phyloP scores from a whole-genome alignment of 2,888 invertebrate species.

The Encarsia formosa region DNA sequence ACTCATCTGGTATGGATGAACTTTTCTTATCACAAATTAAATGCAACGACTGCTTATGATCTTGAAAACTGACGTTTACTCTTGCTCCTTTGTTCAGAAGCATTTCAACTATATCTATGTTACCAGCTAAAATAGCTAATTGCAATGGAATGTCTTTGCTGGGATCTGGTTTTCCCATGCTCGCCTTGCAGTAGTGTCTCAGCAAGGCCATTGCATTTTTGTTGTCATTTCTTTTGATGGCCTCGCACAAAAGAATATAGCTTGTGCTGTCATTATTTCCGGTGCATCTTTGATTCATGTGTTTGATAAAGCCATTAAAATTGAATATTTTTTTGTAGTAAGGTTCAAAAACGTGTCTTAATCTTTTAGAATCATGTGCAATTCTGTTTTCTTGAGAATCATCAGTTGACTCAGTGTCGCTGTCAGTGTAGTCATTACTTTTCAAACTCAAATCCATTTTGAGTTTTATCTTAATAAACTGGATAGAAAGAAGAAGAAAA shows the following conservation, averaged over 20 bases:
- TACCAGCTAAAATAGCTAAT: slow-evolving; percentile 8
- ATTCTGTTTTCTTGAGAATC: slow-evolving; percentile 1
- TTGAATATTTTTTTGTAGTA: slow-evolving; percentile 11
- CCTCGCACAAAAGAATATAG: slow-evolving; percentile 16
- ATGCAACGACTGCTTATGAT: slow-evolving; percentile 9
- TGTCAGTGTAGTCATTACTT: no score
- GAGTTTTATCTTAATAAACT: no score
- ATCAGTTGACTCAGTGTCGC: slow-evolving; percentile 5
- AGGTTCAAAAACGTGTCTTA: slow-evolving; percentile 3
- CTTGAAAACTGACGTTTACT: slow-evolving; percentile 6
- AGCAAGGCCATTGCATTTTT: slow-evolving; percentile 5
- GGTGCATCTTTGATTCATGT: slow-evolving; percentile 11
- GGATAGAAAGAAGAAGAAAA: no score
- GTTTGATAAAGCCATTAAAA: slow-evolving; percentile 3
- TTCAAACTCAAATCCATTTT: slow-evolving; percentile 6
- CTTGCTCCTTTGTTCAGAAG: slow-evolving; percentile 10
- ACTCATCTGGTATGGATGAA: slow-evolving; percentile 4
- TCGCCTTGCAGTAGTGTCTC: slow-evolving; percentile 6
- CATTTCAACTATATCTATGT: slow-evolving; percentile 6
- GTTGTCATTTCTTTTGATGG: slow-evolving; percentile 12
- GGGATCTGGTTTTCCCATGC: slow-evolving; percentile 6
- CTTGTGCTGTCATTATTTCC: slow-evolving; percentile 6
- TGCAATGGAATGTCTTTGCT: slow-evolving; percentile 17
- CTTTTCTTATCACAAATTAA: slow-evolving; percentile 8
- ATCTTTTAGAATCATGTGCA: background rate